phyloP scores from a whole-genome alignment of 2,113 vertebrate genomes.

The Marcusenius ussheri region DNA sequence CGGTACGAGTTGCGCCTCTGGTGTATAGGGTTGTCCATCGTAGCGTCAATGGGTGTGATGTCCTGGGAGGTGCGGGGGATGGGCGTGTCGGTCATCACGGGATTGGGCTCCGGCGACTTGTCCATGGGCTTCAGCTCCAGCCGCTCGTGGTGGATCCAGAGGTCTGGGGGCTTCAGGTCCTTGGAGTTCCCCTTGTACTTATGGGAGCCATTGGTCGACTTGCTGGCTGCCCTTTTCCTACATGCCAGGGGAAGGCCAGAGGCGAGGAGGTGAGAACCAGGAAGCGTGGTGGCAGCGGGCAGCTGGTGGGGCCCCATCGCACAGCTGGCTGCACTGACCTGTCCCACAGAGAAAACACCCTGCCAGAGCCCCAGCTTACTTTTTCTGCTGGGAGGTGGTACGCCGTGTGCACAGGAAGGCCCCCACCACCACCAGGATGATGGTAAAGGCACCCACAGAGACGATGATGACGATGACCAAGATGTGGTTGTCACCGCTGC shows the following conservation, averaged over 20 bases:
- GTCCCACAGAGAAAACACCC: not conserved
- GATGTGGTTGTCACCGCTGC: constrained; percentile 73
- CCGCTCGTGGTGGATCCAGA: constrained; percentile 97
- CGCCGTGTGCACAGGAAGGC: constrained; percentile 89
- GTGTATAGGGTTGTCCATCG: constrained; percentile 82
- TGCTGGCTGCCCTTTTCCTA: constrained; percentile 91
- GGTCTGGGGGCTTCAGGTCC: constrained; percentile 93
- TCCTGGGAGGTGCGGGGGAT: constrained; percentile 93
- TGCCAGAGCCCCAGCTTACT: constrained; percentile 61
- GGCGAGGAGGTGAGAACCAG: not conserved
- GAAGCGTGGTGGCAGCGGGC: not conserved
- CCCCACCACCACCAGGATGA: constrained; percentile 83
- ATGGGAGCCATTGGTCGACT: constrained; percentile 89
- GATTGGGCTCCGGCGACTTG: constrained; percentile 93
- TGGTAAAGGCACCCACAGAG: constrained; percentile 83
- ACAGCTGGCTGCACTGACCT: not conserved
- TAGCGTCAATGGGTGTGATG: constrained; percentile 83
- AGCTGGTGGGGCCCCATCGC: not conserved
- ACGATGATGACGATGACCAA: constrained; percentile 89
- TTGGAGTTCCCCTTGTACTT: constrained; percentile 97
- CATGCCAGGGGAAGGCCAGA: not conserved
- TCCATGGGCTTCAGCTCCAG: constrained; percentile 95
- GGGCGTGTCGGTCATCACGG: constrained; percentile 93
- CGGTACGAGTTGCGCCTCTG: constrained; percentile 92
- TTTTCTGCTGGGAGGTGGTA: constrained; percentile 90